A percentile compares a stretch with the other conserved stretches of the same genome.
These are phyloP conservation scores for Tetramorium alpestre DNA, from an alignment of 1,140 invertebrate genomes.

Conservation along the genomic window DNA sequence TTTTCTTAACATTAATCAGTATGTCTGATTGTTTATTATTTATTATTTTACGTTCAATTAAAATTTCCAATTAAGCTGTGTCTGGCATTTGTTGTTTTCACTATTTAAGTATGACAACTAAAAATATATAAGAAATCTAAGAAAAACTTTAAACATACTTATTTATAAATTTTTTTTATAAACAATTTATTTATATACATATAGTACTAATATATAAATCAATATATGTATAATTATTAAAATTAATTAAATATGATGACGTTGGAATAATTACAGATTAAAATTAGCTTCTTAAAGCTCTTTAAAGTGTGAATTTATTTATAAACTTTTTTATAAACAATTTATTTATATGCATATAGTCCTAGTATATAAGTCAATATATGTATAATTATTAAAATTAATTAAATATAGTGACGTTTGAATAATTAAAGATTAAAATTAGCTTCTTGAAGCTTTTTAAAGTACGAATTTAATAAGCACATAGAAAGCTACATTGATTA, in stretches of 20 bases:
- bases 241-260: background rate
- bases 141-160: background rate
- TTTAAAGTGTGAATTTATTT: slow-evolving; percentile 7
- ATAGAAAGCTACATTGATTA: slow-evolving; percentile 34
- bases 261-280: background rate
- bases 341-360: background rate
- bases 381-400: background rate
- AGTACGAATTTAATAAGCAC: slow-evolving; percentile 15
- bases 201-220: background rate
- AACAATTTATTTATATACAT: background rate
- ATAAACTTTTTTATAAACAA: background rate
- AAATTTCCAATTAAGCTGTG: background rate
- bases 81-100: background rate
- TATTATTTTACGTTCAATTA: slow-evolving; percentile 1
- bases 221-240: background rate
- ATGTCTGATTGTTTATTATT: background rate
- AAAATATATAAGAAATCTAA: background rate
- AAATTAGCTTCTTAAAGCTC: background rate
- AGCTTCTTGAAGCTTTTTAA: background rate
- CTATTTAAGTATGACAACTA: background rate
- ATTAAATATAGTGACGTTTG: background rate
- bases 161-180: background rate
- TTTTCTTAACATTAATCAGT: background rate
- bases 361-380: background rate
- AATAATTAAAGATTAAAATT: background rate